These are phyloP conservation scores for Miltochrista miniata DNA, from an alignment of 2,888 invertebrate species.

Conservation along the genomic window DNA sequence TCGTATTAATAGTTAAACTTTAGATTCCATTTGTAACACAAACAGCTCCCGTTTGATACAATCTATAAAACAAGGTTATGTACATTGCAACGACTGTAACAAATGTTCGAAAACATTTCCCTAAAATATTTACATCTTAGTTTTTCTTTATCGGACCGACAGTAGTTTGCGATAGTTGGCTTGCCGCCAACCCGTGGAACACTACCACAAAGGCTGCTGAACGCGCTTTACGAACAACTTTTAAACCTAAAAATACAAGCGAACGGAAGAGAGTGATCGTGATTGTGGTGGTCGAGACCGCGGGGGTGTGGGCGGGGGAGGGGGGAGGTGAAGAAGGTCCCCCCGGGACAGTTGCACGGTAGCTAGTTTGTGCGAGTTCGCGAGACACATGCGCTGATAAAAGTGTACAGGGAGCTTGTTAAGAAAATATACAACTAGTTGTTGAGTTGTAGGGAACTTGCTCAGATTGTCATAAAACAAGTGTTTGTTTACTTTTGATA, in stretches of 20 bases:
- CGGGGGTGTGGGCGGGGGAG: background rate
- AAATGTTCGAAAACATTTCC: background rate
- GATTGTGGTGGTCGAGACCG: slow-evolving; percentile 12
- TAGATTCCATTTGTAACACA: too few relatives aligned
- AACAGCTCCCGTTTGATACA: too few relatives aligned
- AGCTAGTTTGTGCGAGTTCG: slow-evolving; percentile 1
- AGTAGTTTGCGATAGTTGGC: slow-evolving; percentile 18
- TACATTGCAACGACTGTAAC: background rate
- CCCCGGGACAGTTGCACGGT: slow-evolving; percentile 1
- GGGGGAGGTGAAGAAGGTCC: background rate
- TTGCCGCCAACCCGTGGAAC: slow-evolving; percentile 15
- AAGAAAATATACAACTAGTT: background rate
- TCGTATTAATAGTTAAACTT: too few relatives aligned
- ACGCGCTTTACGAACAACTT: slow-evolving; percentile 11
- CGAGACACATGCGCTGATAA: slow-evolving; percentile 7
- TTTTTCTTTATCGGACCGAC: slow-evolving; percentile 16
- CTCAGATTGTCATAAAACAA: background rate
- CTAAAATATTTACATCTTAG: slow-evolving; percentile 12
- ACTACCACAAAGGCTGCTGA: slow-evolving; percentile 9
- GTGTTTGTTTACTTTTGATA: too few relatives aligned
- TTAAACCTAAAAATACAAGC: slow-evolving; percentile 20
- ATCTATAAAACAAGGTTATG: too few relatives aligned
- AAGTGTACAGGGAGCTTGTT: slow-evolving; percentile 4
- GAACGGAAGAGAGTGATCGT: slow-evolving; percentile 17
- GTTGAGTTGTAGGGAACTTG: background rate